These are phyloP conservation scores for Electrona antarctica DNA, from an alignment of 2,113 vertebrate species.

Conservation along the genomic window DNA sequence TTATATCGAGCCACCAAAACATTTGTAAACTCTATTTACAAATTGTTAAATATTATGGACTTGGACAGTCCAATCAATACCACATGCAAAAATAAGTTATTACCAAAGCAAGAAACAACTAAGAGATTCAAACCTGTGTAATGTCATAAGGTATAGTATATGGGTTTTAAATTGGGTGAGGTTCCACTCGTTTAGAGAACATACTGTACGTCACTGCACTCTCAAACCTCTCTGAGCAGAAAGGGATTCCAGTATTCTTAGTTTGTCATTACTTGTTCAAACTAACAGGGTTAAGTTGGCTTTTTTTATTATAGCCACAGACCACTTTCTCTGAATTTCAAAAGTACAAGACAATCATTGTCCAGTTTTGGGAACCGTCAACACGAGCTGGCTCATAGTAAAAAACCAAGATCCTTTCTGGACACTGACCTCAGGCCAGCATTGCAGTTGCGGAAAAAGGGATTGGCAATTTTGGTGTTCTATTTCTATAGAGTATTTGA, in stretches of 20 bases:
- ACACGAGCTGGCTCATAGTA: constrained; percentile 5
- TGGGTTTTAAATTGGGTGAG: constrained; percentile 22
- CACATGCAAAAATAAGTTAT: no score
- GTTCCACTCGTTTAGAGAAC: constrained; percentile 20
- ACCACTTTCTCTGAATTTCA: constrained; percentile 29
- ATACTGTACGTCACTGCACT: constrained; percentile 4
- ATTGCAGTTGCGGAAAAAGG: not conserved
- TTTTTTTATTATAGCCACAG: not conserved
- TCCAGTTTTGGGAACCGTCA: not conserved
- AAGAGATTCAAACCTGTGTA: not conserved
- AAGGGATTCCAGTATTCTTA: constrained; percentile 4
- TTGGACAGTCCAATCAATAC: no score
- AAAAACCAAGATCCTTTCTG: constrained; percentile 9
- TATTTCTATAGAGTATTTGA: not conserved
- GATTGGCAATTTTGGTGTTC: not conserved
- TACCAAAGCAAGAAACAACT: not conserved
- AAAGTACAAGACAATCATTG: constrained; percentile 23
- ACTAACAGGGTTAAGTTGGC: constrained; percentile 40
- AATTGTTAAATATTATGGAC: no score
- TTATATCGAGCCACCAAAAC: not conserved
- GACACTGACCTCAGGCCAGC: constrained; percentile 7
- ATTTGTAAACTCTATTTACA: not conserved
- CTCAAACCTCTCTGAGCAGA: constrained; percentile 11
- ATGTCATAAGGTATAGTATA: not conserved
- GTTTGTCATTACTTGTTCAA: constrained; percentile 14